Percentiles rank a stretch among this genome's conserved stretches.
phyloP scores from a whole-genome alignment of 2,113 vertebrate genomes.

The Xenotilapia flavipinnis region DNA sequence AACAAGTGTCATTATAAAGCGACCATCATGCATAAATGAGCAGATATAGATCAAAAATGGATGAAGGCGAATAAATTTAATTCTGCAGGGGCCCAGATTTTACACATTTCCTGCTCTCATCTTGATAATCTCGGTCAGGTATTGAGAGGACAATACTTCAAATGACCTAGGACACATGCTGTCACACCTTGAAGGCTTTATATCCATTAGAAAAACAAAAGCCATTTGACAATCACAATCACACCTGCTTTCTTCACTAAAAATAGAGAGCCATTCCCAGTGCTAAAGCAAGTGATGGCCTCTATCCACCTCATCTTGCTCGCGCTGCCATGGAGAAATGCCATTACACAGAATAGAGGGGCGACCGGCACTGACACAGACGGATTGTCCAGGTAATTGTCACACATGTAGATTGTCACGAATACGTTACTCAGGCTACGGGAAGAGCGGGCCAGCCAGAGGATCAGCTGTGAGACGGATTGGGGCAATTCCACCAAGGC shows the following conservation, averaged over 20 bases:
- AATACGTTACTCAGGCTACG: constrained; percentile 59
- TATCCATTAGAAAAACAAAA: constrained; percentile 9
- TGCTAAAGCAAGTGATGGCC: constrained; percentile 37
- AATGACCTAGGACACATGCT: constrained; percentile 13
- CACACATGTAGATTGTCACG: constrained; percentile 71
- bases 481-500: constrained; percentile 68
- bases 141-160: constrained; percentile 20
- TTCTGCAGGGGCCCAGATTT: background rate
- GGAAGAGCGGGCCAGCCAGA: constrained; percentile 44
- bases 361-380: constrained; percentile 51
- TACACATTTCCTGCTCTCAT: background rate
- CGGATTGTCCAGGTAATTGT: constrained; percentile 67
- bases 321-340: constrained; percentile 46
- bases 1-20: background rate
- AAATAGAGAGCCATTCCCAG: constrained; percentile 49
- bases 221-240: constrained; percentile 37
- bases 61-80: background rate
- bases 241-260: constrained; percentile 33
- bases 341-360: constrained; percentile 47
- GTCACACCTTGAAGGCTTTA: constrained; percentile 11
- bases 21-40: background rate
- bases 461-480: constrained; percentile 74
- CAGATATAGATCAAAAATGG: constrained; percentile 11
- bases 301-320: constrained; percentile 50
- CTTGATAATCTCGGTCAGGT: background rate